phyloP scores from a whole-genome alignment of 2,888 invertebrate species.

The Macrophya alboannulata region DNA sequence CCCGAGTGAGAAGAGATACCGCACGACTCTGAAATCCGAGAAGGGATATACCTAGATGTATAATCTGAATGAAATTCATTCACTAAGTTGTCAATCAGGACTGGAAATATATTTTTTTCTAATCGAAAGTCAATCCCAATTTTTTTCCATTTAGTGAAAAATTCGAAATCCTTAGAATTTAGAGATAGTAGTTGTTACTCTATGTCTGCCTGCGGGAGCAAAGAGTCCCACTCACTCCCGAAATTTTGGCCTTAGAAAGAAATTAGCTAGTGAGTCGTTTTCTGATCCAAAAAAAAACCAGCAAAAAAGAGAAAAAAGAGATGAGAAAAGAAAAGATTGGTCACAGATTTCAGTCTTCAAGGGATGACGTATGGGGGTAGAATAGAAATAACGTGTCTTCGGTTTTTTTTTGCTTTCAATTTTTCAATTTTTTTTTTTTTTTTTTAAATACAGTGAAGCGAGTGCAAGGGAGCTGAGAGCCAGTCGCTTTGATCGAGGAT shows the following conservation, averaged over 20 bases:
- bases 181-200: not conserved
- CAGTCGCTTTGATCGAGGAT: conserved; percentile 59
- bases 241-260: not conserved
- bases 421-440: not conserved
- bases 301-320: not conserved
- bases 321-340: not conserved
- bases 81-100: not conserved
- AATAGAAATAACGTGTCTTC: not conserved
- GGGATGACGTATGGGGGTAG: not conserved
- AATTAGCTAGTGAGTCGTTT: not conserved
- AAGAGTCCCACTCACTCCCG: not conserved
- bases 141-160: not conserved
- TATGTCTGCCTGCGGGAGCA: not conserved
- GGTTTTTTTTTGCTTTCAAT: not conserved
- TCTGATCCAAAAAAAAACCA: not conserved
- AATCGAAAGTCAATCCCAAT: not conserved
- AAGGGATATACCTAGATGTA: not conserved
- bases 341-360: not conserved
- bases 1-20: not conserved
- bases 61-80: not conserved
- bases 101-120: not conserved
- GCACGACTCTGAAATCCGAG: not conserved
- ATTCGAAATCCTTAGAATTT: not conserved
- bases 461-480: not conserved
- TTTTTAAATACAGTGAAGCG: not conserved